Evolutionary conservation across 1,140 invertebrate genomes (phyloP).

Genomic region (Mizuhopecten yessoensis): DNA sequence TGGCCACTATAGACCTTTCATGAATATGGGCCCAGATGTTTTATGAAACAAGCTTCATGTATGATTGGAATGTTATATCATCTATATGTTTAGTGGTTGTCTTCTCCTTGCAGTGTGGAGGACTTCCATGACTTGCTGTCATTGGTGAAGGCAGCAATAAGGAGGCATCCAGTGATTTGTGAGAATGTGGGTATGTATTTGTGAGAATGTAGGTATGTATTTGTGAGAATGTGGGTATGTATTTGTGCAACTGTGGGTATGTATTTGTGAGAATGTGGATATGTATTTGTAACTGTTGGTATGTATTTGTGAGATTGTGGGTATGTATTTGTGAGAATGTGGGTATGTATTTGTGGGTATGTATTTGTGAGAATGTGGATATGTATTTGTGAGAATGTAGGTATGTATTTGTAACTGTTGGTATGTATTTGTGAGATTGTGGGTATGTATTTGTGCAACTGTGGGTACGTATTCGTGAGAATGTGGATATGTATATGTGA

Average conservation of each 20-base stretch:
- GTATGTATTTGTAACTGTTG: too few species aligned
- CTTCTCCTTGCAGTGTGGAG: slow-evolving; percentile 54
- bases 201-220: slow-evolving; percentile 55
- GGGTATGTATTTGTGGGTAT: slow-evolving; percentile 61
- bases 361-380: too few species aligned
- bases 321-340: slow-evolving; percentile 56
- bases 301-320: too few species aligned
- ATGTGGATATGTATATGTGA: too few species aligned
- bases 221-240: slow-evolving; percentile 55
- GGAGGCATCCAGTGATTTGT: slow-evolving; percentile 68
- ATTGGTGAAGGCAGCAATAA: slow-evolving; percentile 67
- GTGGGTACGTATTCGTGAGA: slow-evolving; percentile 66
- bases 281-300: too few species aligned
- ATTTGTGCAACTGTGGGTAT: slow-evolving; percentile 49
- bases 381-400: too few species aligned
- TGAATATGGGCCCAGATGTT: too few species aligned
- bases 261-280: too few species aligned
- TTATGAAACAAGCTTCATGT: too few species aligned
- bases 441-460: slow-evolving; percentile 55
- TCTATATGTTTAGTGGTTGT: not conserved
- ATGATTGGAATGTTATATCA: too few species aligned
- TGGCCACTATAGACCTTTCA: too few species aligned
- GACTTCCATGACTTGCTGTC: slow-evolving; percentile 68
- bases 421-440: too few species aligned
- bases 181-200: slow-evolving; percentile 55